Percentiles rank a stretch among this genome's conserved stretches.
phyloP scores from a whole-genome alignment of 1,140 invertebrate genomes.

The Leptopilina boulardi region DNA sequence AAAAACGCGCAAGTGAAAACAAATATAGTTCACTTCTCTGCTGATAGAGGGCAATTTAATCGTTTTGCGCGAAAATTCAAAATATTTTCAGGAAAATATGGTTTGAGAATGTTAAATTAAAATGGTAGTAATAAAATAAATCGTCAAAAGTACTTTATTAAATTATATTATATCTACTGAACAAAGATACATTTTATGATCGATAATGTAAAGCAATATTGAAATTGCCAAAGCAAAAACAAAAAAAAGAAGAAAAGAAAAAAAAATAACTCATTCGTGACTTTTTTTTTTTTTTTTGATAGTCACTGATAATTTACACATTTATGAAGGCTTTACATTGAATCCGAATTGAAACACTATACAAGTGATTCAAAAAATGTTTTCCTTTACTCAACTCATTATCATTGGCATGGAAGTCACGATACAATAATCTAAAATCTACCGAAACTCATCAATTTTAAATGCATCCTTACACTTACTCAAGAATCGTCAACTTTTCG shows the following conservation, averaged over 20 bases:
- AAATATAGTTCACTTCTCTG: background rate
- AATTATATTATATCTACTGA: conserved; percentile 22
- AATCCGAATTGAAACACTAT: background rate
- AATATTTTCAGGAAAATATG: background rate
- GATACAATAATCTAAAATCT: background rate
- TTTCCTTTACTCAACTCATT: background rate
- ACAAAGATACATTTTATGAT: background rate
- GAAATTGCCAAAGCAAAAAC: background rate
- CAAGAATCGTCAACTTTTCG: background rate
- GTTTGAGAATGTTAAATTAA: background rate
- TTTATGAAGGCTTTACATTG: background rate
- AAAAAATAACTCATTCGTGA: background rate
- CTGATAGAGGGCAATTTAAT: background rate
- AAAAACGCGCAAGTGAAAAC: background rate
- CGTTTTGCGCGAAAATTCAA: background rate
- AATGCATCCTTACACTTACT: background rate
- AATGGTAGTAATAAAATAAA: background rate
- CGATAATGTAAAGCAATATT: background rate
- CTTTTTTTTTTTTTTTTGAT: no score
- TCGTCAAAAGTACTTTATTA: conserved; percentile 2
- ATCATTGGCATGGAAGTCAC: background rate
- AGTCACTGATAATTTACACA: background rate
- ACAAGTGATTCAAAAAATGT: background rate
- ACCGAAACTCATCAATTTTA: background rate
- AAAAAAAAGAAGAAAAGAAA: background rate